These are phyloP conservation scores for Melieria crassipennis DNA, from an alignment of 2,888 invertebrate species.

Conservation along the genomic window DNA sequence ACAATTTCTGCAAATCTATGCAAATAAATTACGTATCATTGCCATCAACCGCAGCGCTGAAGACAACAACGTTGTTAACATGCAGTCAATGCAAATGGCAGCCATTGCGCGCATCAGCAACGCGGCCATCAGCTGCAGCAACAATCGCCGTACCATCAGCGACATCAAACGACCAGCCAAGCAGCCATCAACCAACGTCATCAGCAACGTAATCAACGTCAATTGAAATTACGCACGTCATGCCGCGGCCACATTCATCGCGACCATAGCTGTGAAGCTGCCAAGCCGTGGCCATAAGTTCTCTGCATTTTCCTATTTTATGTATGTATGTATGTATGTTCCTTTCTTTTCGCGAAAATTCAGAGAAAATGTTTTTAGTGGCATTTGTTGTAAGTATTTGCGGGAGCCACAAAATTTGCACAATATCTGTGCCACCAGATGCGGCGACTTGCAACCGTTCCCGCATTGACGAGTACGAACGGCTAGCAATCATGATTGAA, in stretches of 20 bases:
- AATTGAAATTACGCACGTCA: slow-evolving; percentile 35
- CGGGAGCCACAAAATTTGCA: too few species aligned
- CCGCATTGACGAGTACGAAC: too few species aligned
- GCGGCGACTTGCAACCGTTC: too few species aligned
- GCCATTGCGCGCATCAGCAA: too few species aligned
- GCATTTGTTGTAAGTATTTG: too few species aligned
- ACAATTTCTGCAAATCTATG: slow-evolving; percentile 34
- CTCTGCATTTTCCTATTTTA: too few species aligned
- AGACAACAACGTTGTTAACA: not conserved
- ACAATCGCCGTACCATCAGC: not conserved
- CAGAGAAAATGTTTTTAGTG: too few species aligned
- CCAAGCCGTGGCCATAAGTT: not conserved
- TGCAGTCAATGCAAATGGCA: too few species aligned
- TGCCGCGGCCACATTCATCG: slow-evolving; percentile 18
- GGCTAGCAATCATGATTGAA: too few species aligned
- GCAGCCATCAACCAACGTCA: slow-evolving; percentile 19
- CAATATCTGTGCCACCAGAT: too few species aligned
- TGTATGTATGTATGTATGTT: too few species aligned
- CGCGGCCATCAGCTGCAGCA: not conserved
- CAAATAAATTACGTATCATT: slow-evolving; percentile 36
- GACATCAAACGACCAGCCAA: not conserved
- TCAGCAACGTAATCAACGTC: slow-evolving; percentile 34
- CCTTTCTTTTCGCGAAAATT: too few species aligned
- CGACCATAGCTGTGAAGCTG: slow-evolving; percentile 2
- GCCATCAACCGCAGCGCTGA: slow-evolving; percentile 19